Percentiles rank a stretch among this genome's conserved stretches.
Conservation (phyloP, 2,113 vertebrate species). For the Cyanoliseus patagonus region DNA sequence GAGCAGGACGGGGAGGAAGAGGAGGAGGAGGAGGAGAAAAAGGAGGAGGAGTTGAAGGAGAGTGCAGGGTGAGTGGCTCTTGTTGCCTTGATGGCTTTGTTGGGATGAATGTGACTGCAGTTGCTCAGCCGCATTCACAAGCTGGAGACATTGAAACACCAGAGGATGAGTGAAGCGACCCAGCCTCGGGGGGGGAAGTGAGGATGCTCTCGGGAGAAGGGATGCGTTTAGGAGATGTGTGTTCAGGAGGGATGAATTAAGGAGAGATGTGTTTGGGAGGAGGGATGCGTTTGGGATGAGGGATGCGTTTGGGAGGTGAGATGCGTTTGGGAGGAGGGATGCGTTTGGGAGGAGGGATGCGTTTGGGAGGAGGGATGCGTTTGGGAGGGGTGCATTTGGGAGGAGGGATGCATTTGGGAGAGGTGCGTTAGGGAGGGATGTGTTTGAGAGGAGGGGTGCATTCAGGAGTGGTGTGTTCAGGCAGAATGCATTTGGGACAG, state of each 20-base stretch:
- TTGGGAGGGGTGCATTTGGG: too few species aligned
- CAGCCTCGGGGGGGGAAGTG: background rate
- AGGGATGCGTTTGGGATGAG: background rate
- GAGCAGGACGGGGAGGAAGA: background rate
- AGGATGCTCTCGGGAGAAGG: background rate
- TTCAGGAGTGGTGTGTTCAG: too few species aligned
- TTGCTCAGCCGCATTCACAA: background rate
- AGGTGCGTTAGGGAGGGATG: background rate
- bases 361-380: background rate
- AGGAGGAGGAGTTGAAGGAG: background rate
- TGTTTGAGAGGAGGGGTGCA: background rate
- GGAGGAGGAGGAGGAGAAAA: background rate
- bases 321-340: background rate
- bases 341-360: background rate
- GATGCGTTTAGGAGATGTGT: background rate
- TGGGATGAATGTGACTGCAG: rapidly evolving
- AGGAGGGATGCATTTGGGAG: background rate
- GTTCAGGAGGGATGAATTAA: background rate
- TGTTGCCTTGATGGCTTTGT: background rate
- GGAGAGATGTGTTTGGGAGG: background rate
- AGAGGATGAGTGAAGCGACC: rapidly evolving
- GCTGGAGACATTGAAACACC: background rate
- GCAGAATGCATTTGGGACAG: background rate
- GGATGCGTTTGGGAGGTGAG: too few species aligned
- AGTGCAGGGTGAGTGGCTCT: slow-evolving; percentile 67